Base-by-base conservation (phyloP, 2,888 invertebrate species). In the Creontiades dilutus region DNA sequence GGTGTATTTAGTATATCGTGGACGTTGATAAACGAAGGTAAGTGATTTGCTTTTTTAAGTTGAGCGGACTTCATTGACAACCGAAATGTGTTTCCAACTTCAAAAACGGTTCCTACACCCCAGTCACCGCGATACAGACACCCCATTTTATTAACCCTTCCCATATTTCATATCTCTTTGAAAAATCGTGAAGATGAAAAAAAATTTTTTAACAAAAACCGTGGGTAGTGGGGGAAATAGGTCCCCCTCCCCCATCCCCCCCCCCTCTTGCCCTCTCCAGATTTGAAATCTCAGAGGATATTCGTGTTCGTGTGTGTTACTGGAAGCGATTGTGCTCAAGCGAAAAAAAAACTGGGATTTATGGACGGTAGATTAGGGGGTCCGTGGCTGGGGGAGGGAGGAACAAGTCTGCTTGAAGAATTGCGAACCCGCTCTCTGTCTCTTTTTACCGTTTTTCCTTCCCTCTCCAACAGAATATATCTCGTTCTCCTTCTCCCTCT, bases 261-360 rank as follows among this genome's bases (percentile, higher is more conserved):
- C 19, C n/a, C 19, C 11, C 16, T 52, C 52, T 12, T 52, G 1
- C 68, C 13, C 23, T 12, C 68, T 12, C 68, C 23, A 68, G 68
- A 68, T 68, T 68, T 68, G 68, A 68, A 68, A 68, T 68, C 68
- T 68, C 23, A 68, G 68, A 68, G 68, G 68, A 68, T 68, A 68
- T 37, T 23, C 68, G 61, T 61, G 61, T 61, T 61, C 16, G 52
- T 61, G 19, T 61, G 61, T 61, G 68, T 68, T 23, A 27, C 23
- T 19, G 68, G 68, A 27, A 27, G 68, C 68, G 68, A 68, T 68
- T 68, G 68, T 68, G 68, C 68, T 68, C 23, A 12, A 23, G 68
- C 68, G 23, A 68, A 68, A 68, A 23, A 68, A 27, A 37, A 37
- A 37, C 37, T 37, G 68, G 23, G 68, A 68, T 68, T 68, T 68